phyloP scores from a whole-genome alignment of 1,140 invertebrate species.

The Papilio dardanus region DNA sequence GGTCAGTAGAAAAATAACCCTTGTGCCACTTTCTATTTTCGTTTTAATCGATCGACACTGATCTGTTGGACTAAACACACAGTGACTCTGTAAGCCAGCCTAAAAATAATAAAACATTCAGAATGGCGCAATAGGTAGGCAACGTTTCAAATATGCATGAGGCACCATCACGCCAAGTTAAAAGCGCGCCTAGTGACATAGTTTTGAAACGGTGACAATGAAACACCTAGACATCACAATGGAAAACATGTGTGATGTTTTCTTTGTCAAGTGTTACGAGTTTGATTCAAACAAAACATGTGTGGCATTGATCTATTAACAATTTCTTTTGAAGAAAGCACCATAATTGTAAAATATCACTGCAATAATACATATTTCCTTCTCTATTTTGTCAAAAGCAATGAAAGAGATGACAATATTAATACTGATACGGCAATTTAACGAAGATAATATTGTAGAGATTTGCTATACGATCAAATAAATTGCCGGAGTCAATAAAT shows the following conservation, averaged over 20 bases:
- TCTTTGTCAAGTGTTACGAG: neutral
- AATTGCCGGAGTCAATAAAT: neutral
- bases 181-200: conserved; percentile 32
- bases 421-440: too few relatives aligned
- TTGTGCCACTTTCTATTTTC: conserved; percentile 61
- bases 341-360: too few relatives aligned
- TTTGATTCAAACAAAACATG: neutral
- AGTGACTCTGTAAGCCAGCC: conserved; percentile 58
- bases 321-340: too few relatives aligned
- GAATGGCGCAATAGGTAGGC: conserved; percentile 41
- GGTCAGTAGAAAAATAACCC: conserved; percentile 57
- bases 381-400: too few relatives aligned
- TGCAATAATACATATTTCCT: too few relatives aligned
- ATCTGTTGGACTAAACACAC: conserved; percentile 71
- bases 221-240: conserved; percentile 28
- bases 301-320: neutral
- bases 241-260: neutral
- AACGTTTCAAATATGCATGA: conserved; percentile 66
- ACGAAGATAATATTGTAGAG: neutral
- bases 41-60: conserved; percentile 62
- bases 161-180: conserved; percentile 59
- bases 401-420: too few relatives aligned
- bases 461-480: neutral
- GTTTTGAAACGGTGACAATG: conserved; percentile 27
- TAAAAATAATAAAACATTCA: conserved; percentile 77